A percentile compares a stretch with the other conserved stretches of the same genome.
Conservation (phyloP, 2,113 vertebrate species). For the Alligator sinensis region DNA sequence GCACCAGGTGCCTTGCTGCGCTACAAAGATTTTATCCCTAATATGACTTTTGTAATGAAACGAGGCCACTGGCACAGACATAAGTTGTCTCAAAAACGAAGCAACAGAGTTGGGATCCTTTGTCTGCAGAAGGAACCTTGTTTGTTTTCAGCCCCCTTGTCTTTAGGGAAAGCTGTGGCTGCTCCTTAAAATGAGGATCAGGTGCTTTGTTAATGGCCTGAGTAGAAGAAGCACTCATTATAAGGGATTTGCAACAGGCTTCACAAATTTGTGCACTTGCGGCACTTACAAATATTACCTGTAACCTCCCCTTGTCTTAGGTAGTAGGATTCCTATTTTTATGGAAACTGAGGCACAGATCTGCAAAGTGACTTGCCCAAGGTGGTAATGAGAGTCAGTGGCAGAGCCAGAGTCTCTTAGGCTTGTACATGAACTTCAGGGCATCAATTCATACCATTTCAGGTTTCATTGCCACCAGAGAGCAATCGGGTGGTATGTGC, state of each 20-base stretch:
- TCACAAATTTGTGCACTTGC: not conserved
- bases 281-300: not conserved
- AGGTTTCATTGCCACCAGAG: not conserved
- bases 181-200: not conserved
- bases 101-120: not conserved
- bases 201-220: not conserved
- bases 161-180: not conserved
- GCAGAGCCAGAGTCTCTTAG: not conserved
- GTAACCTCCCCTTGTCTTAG: not conserved
- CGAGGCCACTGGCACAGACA: not conserved
- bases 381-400: not conserved
- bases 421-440: not conserved
- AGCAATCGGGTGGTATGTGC: rapidly evolving
- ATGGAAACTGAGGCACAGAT: not conserved
- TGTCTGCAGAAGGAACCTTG: not conserved
- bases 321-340: not conserved
- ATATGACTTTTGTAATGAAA: constrained; percentile 11
- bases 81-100: not conserved
- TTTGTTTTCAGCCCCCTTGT: not conserved
- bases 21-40: not conserved
- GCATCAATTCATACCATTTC: not conserved
- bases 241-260: not conserved
- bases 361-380: not conserved
- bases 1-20: constrained; percentile 33
- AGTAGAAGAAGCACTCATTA: not conserved